A percentile compares a stretch with the other conserved stretches of the same genome.
These are phyloP conservation scores for Hylomyscus alleni DNA, from an alignment of 2,797 vertebrate genomes.

Conservation along the genomic window DNA sequence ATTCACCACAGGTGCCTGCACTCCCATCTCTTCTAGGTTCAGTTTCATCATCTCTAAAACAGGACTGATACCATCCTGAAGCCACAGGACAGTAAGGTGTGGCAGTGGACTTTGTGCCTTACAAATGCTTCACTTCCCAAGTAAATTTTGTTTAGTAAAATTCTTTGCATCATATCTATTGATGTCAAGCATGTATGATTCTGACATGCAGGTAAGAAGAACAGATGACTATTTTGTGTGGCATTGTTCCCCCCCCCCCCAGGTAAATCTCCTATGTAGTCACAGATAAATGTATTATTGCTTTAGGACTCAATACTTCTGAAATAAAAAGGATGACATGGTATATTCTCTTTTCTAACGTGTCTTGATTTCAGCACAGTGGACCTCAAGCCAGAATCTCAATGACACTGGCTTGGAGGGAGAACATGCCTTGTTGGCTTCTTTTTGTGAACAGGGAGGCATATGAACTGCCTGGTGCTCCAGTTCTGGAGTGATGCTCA, in stretches of 20 bases:
- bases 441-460: background rate
- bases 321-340: background rate
- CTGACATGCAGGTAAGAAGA: background rate
- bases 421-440: background rate
- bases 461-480: background rate
- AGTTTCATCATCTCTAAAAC: background rate
- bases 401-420: background rate
- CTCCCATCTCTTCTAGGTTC: background rate
- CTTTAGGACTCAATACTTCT: background rate
- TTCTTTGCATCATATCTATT: background rate
- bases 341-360: background rate
- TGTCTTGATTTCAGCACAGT: constrained; percentile 2
- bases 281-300: background rate
- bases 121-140: background rate
- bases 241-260: background rate
- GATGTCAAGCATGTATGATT: background rate
- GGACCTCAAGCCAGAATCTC: background rate
- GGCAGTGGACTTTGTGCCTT: background rate
- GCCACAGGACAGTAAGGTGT: background rate
- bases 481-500: background rate
- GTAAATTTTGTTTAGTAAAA: background rate
- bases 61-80: background rate
- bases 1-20: background rate
- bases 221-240: background rate
- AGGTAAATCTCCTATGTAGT: background rate